Evolutionary conservation across 2,797 vertebrate species (phyloP).

Genomic region (Peromyscus eremicus): DNA sequence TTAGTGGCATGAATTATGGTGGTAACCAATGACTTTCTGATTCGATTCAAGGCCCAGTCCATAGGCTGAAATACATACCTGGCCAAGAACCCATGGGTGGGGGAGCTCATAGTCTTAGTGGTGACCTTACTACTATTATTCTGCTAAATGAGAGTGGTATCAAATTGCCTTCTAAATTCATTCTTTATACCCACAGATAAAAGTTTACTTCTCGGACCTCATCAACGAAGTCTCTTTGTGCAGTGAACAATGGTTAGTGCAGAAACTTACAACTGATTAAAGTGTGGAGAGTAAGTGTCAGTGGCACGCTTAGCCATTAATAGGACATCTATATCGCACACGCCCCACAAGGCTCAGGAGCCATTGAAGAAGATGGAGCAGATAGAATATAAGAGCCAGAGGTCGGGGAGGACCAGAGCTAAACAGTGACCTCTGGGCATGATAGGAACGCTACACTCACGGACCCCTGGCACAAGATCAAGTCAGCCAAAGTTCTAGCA

Average conservation of each 20-base stretch:
- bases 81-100: neutral
- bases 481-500: neutral
- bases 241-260: neutral
- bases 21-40: neutral
- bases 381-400: neutral
- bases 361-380: neutral
- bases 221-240: neutral
- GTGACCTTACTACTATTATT: neutral
- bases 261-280: neutral
- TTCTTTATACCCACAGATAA: neutral
- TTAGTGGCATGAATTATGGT: neutral
- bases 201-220: neutral
- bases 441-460: neutral
- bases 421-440: neutral
- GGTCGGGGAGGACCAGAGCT: neutral
- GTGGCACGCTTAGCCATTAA: neutral
- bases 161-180: neutral
- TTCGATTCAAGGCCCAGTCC: neutral
- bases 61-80: neutral
- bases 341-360: neutral
- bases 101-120: neutral
- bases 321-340: neutral
- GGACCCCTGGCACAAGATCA: neutral
- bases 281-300: neutral
- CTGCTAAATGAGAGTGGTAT: neutral